Percentiles rank a stretch among this genome's conserved stretches.
phyloP scores from a whole-genome alignment of 2,888 invertebrate species.

The Melinopterus prodromus region DNA sequence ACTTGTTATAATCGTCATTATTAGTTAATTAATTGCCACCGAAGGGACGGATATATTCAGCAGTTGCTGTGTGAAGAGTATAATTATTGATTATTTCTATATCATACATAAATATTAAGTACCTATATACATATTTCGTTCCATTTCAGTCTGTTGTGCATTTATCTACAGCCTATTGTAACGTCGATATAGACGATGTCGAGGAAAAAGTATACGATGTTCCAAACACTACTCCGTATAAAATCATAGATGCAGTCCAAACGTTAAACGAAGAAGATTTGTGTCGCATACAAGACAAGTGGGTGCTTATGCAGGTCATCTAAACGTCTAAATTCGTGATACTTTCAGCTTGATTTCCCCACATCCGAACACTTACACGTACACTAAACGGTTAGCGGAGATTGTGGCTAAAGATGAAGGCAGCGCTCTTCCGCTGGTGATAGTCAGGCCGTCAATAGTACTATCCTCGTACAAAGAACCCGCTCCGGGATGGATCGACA shows the following conservation, averaged over 20 bases:
- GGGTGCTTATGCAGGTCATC: too few species aligned
- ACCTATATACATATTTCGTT: not conserved
- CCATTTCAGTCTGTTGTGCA: slow-evolving; percentile 48
- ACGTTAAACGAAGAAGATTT: slow-evolving; percentile 5
- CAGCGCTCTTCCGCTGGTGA: slow-evolving; percentile 80
- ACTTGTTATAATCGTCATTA: not conserved
- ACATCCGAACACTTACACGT: slow-evolving; percentile 93
- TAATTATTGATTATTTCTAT: too few species aligned
- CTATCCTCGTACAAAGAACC: not conserved
- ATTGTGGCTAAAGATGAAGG: slow-evolving; percentile 66
- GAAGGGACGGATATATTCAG: too few species aligned
- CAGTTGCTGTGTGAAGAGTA: too few species aligned
- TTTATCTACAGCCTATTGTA: slow-evolving; percentile 50
- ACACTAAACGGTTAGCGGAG: slow-evolving; percentile 94
- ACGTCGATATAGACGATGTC: slow-evolving; percentile 46
- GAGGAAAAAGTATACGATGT: slow-evolving; percentile 50
- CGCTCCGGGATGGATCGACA: slow-evolving; percentile 5
- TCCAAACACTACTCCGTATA: slow-evolving; percentile 19
- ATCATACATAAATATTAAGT: too few species aligned
- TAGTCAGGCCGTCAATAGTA: slow-evolving; percentile 83
- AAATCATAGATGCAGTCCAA: slow-evolving; percentile 19
- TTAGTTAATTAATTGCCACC: not conserved
- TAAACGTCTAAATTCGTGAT: too few species aligned
- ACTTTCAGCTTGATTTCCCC: slow-evolving; percentile 21
- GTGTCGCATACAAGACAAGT: slow-evolving; percentile 18